Base-by-base conservation (phyloP, 2,797 vertebrate genomes). In the Dryobates pubescens region DNA sequence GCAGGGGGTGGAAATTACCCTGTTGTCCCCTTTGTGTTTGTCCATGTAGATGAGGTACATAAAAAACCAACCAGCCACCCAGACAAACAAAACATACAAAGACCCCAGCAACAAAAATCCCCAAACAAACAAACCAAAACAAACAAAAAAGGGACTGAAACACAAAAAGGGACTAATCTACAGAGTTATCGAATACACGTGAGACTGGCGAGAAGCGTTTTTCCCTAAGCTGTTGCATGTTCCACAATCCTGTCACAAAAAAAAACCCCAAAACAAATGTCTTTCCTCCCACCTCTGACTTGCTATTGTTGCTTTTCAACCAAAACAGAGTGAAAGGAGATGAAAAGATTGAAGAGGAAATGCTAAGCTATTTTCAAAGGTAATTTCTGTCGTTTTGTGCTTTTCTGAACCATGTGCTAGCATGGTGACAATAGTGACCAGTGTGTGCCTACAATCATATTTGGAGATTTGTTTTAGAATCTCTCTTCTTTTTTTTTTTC, bases 241-340 rank as follows among this genome's bases (percentile, higher is more conserved):
- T 91, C 51, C 64, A 64, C 38, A 85, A 47, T 81, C 61, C 58
- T 77, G 81, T 87, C 90, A 85, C 0, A 0, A 89, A 94, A 94
- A 94, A 43, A 43, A 24, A 13, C 23, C 49, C 23, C 22, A 12
- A 49, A 23, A 49, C 23, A 47, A 20, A 80, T 27, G 29, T 84
- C 58, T 90, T 86, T 94, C 69, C 78, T 91, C 54, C 81, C 72
- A 90, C 81, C 45, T 91, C 62, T 84, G 75, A 76, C 72, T 91
- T 84, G 88, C 62, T 90, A 29, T 94, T 94, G 78, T 84, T 92
- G 84, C 56, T 90, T 93, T 95, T 92, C 59, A 94, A 90, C 74
- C 72, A 92, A 96, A 95, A 87, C 65, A 91, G 88, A 75, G 81
- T 72, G 62, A 95, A 94, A 85, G 51, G 49, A 89, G 83, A 86